phyloP scores from a whole-genome alignment of 2,797 vertebrate genomes.

The Benthosema pterotum region DNA sequence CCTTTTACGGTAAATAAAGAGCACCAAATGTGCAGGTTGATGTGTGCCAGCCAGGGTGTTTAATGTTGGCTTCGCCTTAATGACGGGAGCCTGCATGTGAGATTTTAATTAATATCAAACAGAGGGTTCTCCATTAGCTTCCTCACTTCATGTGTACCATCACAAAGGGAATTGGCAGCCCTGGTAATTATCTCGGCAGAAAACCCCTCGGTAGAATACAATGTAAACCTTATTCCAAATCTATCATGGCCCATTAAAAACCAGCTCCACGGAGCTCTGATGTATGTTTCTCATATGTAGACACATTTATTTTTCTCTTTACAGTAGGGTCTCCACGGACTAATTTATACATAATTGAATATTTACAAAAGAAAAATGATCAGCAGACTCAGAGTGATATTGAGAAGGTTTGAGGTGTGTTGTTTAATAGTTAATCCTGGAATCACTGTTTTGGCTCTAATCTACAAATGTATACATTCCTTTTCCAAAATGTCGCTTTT shows the following conservation, averaged over 20 bases:
- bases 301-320: slow-evolving; percentile 42
- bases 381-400: slow-evolving; percentile 32
- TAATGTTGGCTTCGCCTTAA: slow-evolving; percentile 45
- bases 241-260: slow-evolving; percentile 68
- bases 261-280: slow-evolving; percentile 46
- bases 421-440: too few relatives aligned
- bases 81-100: slow-evolving; percentile 33
- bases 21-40: slow-evolving; percentile 41
- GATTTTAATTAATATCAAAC: slow-evolving; percentile 49
- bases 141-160: slow-evolving; percentile 38
- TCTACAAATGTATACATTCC: too few relatives aligned
- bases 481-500: too few relatives aligned
- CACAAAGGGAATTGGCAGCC: slow-evolving; percentile 47
- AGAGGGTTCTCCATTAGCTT: slow-evolving; percentile 36
- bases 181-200: slow-evolving; percentile 63
- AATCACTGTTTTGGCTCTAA: too few relatives aligned
- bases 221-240: slow-evolving; percentile 62
- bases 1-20: too few relatives aligned
- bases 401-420: too few relatives aligned
- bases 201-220: slow-evolving; percentile 60
- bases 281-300: slow-evolving; percentile 23
- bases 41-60: slow-evolving; percentile 50
- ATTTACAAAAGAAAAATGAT: slow-evolving; percentile 60
- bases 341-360: slow-evolving; percentile 65
- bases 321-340: slow-evolving; percentile 43